These are phyloP conservation scores for Daktulosphaira vitifoliae DNA, from an alignment of 1,140 invertebrate species.

Conservation along the genomic window DNA sequence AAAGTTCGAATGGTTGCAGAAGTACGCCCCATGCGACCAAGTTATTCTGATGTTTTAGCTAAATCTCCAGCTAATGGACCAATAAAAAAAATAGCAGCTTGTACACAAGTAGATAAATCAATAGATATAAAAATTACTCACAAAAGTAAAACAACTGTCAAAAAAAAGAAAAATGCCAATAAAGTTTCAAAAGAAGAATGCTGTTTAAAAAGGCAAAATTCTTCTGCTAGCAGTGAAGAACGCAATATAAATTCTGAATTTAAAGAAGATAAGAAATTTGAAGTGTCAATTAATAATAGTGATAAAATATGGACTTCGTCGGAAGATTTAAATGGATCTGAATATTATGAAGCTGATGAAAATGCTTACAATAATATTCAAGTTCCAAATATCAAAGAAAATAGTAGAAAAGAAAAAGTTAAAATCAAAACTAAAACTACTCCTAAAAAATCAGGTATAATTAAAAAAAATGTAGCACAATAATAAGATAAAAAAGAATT, in stretches of 20 bases:
- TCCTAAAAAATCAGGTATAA: slow-evolving; percentile 6
- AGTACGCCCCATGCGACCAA: slow-evolving; percentile 73
- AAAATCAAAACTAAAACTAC: slow-evolving; percentile 23
- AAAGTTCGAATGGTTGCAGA: slow-evolving; percentile 70
- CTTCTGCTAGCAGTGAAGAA: slow-evolving; percentile 48
- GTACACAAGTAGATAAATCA: slow-evolving; percentile 39
- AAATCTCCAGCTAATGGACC: slow-evolving; percentile 48
- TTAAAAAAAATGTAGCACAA: too few species aligned
- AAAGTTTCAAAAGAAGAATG: slow-evolving; percentile 12
- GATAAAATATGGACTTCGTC: slow-evolving; percentile 38
- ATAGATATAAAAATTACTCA: slow-evolving; percentile 8
- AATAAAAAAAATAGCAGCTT: slow-evolving; percentile 19
- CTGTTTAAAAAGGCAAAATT: slow-evolving; percentile 46
- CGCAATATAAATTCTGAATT: slow-evolving; percentile 15
- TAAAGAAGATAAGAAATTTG: slow-evolving; percentile 29
- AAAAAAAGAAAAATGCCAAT: slow-evolving; percentile 4
- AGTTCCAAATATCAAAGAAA: slow-evolving; percentile 24
- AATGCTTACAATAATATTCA: slow-evolving; percentile 27
- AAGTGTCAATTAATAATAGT: slow-evolving; percentile 3
- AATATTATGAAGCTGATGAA: slow-evolving; percentile 30
- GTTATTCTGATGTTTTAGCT: slow-evolving; percentile 70
- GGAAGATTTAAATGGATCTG: slow-evolving; percentile 37
- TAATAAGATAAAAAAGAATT: too few species aligned
- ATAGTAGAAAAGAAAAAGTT: slow-evolving; percentile 31
- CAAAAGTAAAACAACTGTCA: slow-evolving; percentile 11